Percentiles rank a stretch among this genome's conserved stretches.
Conservation (phyloP, 2,797 vertebrate species). For the Gymnopithys bicolor region DNA sequence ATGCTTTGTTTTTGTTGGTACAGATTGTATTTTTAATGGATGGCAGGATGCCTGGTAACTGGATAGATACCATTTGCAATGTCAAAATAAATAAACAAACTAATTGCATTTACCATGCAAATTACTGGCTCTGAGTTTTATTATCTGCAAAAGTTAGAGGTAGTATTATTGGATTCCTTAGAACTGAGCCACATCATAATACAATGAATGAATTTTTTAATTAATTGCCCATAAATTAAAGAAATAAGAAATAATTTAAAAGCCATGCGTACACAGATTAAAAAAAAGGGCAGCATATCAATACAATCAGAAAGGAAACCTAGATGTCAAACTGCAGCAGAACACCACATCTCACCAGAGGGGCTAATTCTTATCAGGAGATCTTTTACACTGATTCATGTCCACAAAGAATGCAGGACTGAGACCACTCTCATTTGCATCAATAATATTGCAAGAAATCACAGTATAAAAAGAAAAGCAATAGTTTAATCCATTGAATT, state of each 20-base stretch:
- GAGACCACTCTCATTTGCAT: neutral
- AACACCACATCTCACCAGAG: neutral
- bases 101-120: conserved; percentile 35
- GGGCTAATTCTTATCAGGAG: neutral
- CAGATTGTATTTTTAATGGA: conserved; percentile 43
- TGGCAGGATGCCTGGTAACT: conserved; percentile 32
- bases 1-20: conserved; percentile 59
- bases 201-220: neutral
- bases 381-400: neutral
- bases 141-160: conserved; percentile 10
- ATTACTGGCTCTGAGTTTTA: conserved; percentile 28
- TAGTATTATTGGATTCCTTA: neutral
- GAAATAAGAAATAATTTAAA: neutral
- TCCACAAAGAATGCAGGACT: neutral
- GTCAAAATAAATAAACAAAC: conserved; percentile 49
- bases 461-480: neutral
- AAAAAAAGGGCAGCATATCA: neutral
- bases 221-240: neutral
- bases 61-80: neutral
- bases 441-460: neutral
- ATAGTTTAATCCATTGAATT: neutral
- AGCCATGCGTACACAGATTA: neutral
- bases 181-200: neutral
- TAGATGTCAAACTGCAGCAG: neutral
- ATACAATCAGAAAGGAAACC: neutral